These are phyloP conservation scores for Laticauda laticaudata DNA, from an alignment of 2,113 vertebrate genomes.

Conservation along the genomic window DNA sequence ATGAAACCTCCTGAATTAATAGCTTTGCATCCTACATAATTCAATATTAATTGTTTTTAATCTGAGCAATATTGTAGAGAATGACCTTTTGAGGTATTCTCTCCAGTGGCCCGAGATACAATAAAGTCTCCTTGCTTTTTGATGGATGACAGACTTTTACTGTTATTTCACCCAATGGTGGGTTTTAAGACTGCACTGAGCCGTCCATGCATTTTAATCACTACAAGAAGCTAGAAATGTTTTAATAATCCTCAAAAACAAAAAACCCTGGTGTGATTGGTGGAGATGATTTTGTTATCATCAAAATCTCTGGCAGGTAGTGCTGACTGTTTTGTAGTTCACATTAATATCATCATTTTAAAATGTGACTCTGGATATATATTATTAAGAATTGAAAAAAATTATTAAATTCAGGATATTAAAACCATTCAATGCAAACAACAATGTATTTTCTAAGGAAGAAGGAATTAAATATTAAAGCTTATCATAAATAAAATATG, in stretches of 20 bases:
- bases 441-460: neutral
- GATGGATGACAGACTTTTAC: neutral
- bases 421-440: neutral
- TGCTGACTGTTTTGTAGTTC: neutral
- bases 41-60: constrained; percentile 2
- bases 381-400: neutral
- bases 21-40: neutral
- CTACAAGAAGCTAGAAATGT: neutral
- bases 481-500: neutral
- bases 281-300: neutral
- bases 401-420: neutral
- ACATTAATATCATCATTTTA: neutral
- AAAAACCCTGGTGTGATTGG: neutral
- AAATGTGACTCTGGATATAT: neutral
- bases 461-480: neutral
- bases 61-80: neutral
- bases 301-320: neutral
- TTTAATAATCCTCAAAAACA: neutral
- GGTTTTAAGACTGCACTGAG: neutral
- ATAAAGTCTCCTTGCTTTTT: neutral
- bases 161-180: neutral
- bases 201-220: neutral
- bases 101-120: neutral
- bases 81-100: neutral
- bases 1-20: constrained; percentile 4